Percentiles rank a stretch among this genome's conserved stretches.
phyloP scores from a whole-genome alignment of 2,113 vertebrate genomes.

The Sorex fumeus region DNA sequence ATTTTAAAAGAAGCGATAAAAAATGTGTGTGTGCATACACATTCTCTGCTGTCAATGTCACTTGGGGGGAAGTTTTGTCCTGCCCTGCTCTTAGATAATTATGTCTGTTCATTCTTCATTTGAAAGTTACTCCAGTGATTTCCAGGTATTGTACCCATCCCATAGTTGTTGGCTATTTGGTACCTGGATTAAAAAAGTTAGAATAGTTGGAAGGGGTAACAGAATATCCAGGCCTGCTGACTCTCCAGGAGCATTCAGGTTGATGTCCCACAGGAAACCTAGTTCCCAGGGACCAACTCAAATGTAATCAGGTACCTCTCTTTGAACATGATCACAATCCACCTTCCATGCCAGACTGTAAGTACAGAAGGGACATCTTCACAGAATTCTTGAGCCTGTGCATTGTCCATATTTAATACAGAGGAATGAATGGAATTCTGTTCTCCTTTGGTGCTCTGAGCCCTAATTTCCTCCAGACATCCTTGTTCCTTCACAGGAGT shows the following conservation, averaged over 20 bases:
- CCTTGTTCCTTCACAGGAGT: neutral
- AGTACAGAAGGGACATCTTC: neutral
- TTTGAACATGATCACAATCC: neutral
- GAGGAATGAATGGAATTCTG: neutral
- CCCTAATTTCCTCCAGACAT: neutral
- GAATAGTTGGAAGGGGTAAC: neutral
- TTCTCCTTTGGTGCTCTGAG: neutral
- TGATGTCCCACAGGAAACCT: neutral
- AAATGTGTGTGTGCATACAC: neutral
- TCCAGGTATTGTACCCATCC: neutral
- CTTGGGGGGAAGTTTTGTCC: slow-evolving; percentile 22
- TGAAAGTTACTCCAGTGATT: neutral
- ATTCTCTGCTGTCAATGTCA: neutral
- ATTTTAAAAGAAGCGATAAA: neutral
- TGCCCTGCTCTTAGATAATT: neutral
- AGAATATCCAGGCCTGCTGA: neutral
- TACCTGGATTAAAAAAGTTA: neutral
- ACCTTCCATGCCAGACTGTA: neutral
- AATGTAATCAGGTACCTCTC: neutral
- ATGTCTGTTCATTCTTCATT: neutral
- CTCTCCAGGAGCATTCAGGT: neutral
- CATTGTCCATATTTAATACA: neutral
- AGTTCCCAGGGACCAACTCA: neutral
- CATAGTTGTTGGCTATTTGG: neutral
- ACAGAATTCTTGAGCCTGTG: neutral